A percentile compares a stretch with the other conserved stretches of the same genome.
Evolutionary conservation across 2,797 vertebrate species (phyloP).

Genomic region (Naso thynnoides): DNA sequence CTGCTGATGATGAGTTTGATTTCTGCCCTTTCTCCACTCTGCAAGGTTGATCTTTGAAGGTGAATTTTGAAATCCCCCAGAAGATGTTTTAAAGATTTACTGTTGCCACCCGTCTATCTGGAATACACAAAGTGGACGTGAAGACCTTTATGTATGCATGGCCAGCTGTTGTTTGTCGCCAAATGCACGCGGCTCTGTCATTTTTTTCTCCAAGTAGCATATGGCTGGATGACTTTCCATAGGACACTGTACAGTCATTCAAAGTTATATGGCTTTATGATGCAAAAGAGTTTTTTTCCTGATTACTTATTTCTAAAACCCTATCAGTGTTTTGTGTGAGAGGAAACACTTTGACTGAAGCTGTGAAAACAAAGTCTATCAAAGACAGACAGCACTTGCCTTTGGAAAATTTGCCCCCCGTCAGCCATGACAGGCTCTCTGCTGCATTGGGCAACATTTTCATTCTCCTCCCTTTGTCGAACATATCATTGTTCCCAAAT

Average conservation of each 20-base stretch:
- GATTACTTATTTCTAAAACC: conserved; percentile 34
- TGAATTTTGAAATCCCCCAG: conserved; percentile 65
- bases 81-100: conserved; percentile 71
- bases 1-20: conserved; percentile 59
- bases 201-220: conserved; percentile 68
- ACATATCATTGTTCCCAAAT: conserved; percentile 70
- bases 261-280: conserved; percentile 60
- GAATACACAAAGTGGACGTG: conserved; percentile 54
- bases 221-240: conserved; percentile 79
- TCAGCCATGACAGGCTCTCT: conserved; percentile 63
- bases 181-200: conserved; percentile 69
- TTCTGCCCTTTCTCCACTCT: conserved; percentile 55
- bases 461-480: conserved; percentile 61
- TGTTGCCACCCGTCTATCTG: conserved; percentile 62
- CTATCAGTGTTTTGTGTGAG: conserved; percentile 5
- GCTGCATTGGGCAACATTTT: conserved; percentile 49
- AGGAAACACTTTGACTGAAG: conserved; percentile 27
- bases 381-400: conserved; percentile 52
- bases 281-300: conserved; percentile 23
- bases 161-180: conserved; percentile 82
- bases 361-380: conserved; percentile 55
- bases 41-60: conserved; percentile 73
- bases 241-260: conserved; percentile 68
- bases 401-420: conserved; percentile 57
- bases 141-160: conserved; percentile 76